phyloP scores from a whole-genome alignment of 2,888 invertebrate species.

The Dicyrtoma fusca region DNA sequence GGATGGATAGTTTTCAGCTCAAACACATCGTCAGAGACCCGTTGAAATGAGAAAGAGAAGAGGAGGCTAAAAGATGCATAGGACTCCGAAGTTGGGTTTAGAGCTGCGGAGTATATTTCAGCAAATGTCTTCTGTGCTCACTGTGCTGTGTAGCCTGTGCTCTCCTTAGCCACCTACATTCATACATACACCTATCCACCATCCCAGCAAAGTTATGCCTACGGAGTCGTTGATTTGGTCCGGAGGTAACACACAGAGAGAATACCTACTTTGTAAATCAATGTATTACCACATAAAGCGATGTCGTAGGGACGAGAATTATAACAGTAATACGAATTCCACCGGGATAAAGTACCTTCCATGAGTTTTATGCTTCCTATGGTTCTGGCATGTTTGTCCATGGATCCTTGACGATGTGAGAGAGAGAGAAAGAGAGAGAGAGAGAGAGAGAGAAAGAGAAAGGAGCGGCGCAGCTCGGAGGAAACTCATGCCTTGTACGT shows the following conservation, averaged over 20 bases:
- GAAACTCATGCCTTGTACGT: not conserved
- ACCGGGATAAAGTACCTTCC: slow-evolving; percentile 29
- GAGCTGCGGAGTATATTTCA: not conserved
- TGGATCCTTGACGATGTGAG: not conserved
- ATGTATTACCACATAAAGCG: slow-evolving; percentile 20
- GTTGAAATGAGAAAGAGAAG: not conserved
- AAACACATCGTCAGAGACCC: slow-evolving; percentile 7
- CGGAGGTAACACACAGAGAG: slow-evolving; percentile 3
- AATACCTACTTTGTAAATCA: not conserved
- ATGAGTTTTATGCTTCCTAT: slow-evolving; percentile 28
- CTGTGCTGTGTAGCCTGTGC: too few relatives aligned
- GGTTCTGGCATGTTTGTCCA: not conserved
- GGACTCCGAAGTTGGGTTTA: not conserved
- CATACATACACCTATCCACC: too few relatives aligned
- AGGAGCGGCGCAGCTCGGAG: not conserved
- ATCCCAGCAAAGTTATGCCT: too few relatives aligned
- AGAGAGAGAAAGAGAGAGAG: slow-evolving; percentile 9
- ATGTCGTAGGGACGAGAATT: slow-evolving; percentile 11
- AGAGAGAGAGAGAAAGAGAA: slow-evolving; percentile 10
- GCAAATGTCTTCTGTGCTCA: too few relatives aligned
- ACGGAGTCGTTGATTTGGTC: too few relatives aligned
- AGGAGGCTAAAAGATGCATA: not conserved
- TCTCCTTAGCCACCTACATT: too few relatives aligned
- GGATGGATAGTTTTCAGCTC: slow-evolving; percentile 16
- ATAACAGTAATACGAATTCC: slow-evolving; percentile 29